A percentile compares a stretch with the other conserved stretches of the same genome.
These are phyloP conservation scores for Rhopalosiphum padi DNA, from an alignment of 1,140 invertebrate genomes.

Conservation along the genomic window DNA sequence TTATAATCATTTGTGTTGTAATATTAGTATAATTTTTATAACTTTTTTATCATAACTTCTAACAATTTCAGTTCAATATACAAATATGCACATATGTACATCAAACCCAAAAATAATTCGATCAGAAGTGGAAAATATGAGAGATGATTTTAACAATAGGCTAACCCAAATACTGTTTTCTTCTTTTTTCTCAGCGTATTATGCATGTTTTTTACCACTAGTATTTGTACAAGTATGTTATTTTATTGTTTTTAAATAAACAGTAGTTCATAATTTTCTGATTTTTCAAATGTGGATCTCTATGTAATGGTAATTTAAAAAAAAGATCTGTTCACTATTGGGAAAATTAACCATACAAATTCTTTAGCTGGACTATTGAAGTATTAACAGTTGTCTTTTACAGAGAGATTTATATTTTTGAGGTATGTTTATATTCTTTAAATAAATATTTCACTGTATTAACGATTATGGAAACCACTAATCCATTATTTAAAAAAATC, in stretches of 20 bases:
- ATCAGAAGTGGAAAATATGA: constrained; percentile 83
- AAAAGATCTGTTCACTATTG: neutral
- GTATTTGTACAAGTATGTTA: constrained; percentile 80
- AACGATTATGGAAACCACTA: neutral
- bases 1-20: neutral
- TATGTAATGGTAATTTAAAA: neutral
- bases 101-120: constrained; percentile 75
- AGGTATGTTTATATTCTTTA: neutral
- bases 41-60: neutral
- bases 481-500: neutral
- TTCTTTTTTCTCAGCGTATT: constrained; percentile 88
- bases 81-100: constrained; percentile 72
- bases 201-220: constrained; percentile 88
- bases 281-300: neutral
- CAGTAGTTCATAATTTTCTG: neutral
- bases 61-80: constrained; percentile 48
- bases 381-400: neutral
- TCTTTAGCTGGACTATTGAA: neutral
- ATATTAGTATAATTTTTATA: neutral
- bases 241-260: constrained; percentile 9
- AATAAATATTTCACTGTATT: neutral
- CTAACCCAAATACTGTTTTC: constrained; percentile 91
- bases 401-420: neutral
- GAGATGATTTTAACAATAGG: constrained; percentile 85
- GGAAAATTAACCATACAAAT: neutral